phyloP scores from a whole-genome alignment of 2,113 vertebrate genomes.

The Melanocharis versteri region DNA sequence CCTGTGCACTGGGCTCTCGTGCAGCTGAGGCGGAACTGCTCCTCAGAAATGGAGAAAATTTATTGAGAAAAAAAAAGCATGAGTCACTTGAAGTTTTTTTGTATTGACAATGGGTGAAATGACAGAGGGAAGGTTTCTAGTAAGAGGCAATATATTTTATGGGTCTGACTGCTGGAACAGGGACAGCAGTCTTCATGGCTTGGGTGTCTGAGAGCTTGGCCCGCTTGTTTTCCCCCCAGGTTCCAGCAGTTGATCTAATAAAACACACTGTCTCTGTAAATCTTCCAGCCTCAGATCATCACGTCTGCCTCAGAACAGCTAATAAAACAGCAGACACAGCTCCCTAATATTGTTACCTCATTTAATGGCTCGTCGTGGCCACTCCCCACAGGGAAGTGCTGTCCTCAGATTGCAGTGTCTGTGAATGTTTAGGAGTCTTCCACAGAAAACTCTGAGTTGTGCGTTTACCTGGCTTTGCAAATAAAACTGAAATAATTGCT shows the following conservation, averaged over 20 bases:
- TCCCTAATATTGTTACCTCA: neutral
- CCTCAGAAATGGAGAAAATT: neutral
- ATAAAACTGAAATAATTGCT: neutral
- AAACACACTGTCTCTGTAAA: neutral
- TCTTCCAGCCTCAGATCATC: neutral
- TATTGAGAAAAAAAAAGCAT: neutral
- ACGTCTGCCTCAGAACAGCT: neutral
- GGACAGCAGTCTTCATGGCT: neutral
- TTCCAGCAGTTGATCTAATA: neutral
- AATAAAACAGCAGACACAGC: neutral
- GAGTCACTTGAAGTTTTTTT: neutral
- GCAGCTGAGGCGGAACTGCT: rapidly evolving
- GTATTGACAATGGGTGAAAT: neutral
- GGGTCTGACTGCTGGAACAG: neutral
- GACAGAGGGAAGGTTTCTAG: neutral
- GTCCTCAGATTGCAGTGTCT: neutral
- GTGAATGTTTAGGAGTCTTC: rapidly evolving
- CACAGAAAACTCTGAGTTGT: neutral
- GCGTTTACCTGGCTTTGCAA: neutral
- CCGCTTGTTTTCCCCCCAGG: neutral
- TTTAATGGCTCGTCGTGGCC: neutral
- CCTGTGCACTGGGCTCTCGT: rapidly evolving
- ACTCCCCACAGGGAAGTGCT: rapidly evolving
- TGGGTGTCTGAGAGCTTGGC: neutral
- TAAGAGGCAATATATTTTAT: neutral